Evolutionary conservation across 2,888 invertebrate genomes (phyloP), one percentile per base, ranked within the genome.

Genomic region (Aphodius sticticus): DNA sequence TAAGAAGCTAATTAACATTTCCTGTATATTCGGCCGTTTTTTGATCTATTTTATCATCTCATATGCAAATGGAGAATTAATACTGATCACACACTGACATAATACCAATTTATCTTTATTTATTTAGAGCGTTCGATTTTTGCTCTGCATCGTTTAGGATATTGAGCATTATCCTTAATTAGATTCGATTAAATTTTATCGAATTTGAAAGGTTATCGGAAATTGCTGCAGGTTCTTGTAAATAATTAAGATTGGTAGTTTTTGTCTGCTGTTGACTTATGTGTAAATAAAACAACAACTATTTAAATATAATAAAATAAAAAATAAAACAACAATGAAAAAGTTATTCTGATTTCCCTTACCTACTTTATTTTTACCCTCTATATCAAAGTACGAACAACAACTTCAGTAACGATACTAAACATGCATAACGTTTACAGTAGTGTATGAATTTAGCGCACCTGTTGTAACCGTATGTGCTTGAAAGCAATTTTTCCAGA

Each of bases 121-220:
- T 53, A 53, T 53, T 53, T 53, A 12, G 53, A 53, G 53, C 53
- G 53, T 7, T 53, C 53, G 12, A 7, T 53, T 53, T 53, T 53
- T 53, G 12, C 53, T 53, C 53, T 53, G 12, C 7, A 53, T 53
- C 53, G 26, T 26, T 53, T 12, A 53, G 12, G 53, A 53, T 53
- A 70, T 70, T 70, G 26, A 70, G 70, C 9, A 14, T 26, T 26
- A 70, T 9, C 16, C 16, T 72, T 72, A 72, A 72, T 72, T 72
- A 72, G 15, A 72, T 72, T n/a, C 72, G 6, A 72, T 72, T 16
- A 72, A 72, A 16, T 72, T 16, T 26, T 36, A 72, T n/a, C 6
- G 9, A 72, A 72, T 53, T 53, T 53, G 9, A 53, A 53, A 53
- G 53, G 53, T 53, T 53, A 53, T 12, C 7, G 53, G 53, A 9